Conservation (phyloP, 2,888 invertebrate genomes). For the Drosophila paranaensis region DNA sequence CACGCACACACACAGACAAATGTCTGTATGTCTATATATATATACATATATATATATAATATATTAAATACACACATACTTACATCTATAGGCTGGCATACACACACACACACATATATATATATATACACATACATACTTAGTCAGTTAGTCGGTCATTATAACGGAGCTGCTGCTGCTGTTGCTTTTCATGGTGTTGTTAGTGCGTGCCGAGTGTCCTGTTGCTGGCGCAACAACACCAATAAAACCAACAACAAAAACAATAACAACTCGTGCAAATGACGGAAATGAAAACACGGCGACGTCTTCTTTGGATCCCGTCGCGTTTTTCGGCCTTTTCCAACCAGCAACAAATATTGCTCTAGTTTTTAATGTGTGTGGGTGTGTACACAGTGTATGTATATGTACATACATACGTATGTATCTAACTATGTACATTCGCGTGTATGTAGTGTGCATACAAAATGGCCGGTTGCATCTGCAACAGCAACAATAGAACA, state of each 20-base stretch:
- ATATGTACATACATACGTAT: background rate
- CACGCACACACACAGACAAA: slow-evolving; percentile 37
- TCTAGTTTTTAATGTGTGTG: slow-evolving; percentile 1
- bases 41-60: slow-evolving; percentile 7
- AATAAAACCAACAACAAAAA: slow-evolving; percentile 37
- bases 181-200: slow-evolving; percentile 22
- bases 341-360: slow-evolving; percentile 24
- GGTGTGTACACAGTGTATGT: background rate
- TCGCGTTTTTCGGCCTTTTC: slow-evolving; percentile 11
- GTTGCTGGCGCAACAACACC: slow-evolving; percentile 59
- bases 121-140: slow-evolving; percentile 24
- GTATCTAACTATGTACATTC: background rate
- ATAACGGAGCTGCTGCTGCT: slow-evolving; percentile 45
- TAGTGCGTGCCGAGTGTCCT: slow-evolving; percentile 60
- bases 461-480: slow-evolving; percentile 10
- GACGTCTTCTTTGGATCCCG: slow-evolving; percentile 13
- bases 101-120: slow-evolving; percentile 12
- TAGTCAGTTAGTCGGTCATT: slow-evolving; percentile 74
- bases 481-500: slow-evolving; percentile 15
- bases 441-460: background rate
- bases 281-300: slow-evolving; percentile 41
- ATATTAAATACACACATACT: background rate
- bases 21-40: background rate
- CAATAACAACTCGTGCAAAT: slow-evolving; percentile 31
- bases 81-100: background rate